Conservation (phyloP, 2,113 vertebrate species). For the Raja brachyura region DNA sequence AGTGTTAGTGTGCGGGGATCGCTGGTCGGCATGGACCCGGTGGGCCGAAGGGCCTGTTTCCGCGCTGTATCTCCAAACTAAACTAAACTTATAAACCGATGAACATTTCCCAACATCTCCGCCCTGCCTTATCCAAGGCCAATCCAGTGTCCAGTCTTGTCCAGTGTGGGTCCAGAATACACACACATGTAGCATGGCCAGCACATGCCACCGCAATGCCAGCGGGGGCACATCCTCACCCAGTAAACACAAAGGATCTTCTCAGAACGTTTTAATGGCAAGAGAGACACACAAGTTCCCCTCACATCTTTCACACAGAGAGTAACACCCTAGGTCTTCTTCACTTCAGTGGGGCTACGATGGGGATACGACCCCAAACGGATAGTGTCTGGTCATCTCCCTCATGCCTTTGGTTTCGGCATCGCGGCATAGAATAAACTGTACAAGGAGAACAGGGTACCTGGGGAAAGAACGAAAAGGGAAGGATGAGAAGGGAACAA, state of each 20-base stretch:
- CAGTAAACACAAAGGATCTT: neutral
- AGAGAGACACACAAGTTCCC: neutral
- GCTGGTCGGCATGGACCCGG: too few relatives aligned
- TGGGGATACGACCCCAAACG: neutral
- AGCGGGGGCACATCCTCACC: too few relatives aligned
- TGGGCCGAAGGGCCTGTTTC: too few relatives aligned
- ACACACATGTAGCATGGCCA: too few relatives aligned
- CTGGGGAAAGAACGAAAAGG: slow-evolving; percentile 45
- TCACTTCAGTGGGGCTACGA: neutral
- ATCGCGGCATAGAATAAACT: slow-evolving; percentile 53
- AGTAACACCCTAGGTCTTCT: neutral
- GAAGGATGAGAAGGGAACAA: neutral
- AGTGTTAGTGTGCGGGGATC: too few relatives aligned
- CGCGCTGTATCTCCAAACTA: too few relatives aligned
- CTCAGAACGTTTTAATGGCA: neutral
- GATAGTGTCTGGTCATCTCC: neutral
- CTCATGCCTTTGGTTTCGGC: slow-evolving; percentile 46
- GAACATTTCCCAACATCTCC: too few relatives aligned
- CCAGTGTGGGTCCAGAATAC: too few relatives aligned
- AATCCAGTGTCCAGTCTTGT: too few relatives aligned
- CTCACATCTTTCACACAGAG: neutral
- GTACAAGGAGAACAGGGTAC: slow-evolving; percentile 53
- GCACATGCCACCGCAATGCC: too few relatives aligned
- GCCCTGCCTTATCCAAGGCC: too few relatives aligned
- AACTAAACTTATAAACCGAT: too few relatives aligned